These are phyloP conservation scores for Myotis lucifugus DNA, from an alignment of 2,113 vertebrate species.

Conservation along the genomic window DNA sequence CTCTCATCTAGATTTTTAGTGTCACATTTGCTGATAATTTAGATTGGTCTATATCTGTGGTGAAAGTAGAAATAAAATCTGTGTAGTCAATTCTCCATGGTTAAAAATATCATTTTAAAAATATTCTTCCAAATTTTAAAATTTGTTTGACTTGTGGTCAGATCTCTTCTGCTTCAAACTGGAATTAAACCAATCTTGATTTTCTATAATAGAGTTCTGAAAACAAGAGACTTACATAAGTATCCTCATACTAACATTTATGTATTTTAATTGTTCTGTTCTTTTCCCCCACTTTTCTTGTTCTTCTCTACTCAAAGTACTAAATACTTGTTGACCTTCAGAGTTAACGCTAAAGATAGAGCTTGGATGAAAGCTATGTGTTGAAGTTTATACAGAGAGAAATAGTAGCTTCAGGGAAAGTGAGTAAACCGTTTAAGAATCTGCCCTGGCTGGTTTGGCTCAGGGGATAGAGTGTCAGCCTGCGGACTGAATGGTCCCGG, in stretches of 20 bases:
- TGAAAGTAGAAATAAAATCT: slow-evolving; percentile 52
- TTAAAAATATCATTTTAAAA: not conserved
- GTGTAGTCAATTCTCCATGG: not conserved
- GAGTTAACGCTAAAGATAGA: not conserved
- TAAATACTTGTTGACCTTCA: not conserved
- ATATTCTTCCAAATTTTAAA: not conserved
- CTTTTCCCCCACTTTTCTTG: not conserved
- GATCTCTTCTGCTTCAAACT: slow-evolving; percentile 42
- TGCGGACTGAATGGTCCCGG: too few species aligned
- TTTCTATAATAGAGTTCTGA: slow-evolving; percentile 19
- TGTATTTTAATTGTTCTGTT: slow-evolving; percentile 32
- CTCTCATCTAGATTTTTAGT: slow-evolving; percentile 20
- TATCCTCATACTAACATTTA: slow-evolving; percentile 33
- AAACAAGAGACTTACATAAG: slow-evolving; percentile 9
- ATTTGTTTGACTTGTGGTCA: slow-evolving; percentile 13
- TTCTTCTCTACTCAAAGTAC: slow-evolving; percentile 6
- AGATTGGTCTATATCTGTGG: not conserved
- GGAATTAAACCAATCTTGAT: slow-evolving; percentile 27
- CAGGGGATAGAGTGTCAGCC: too few species aligned
- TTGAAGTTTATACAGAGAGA: not conserved
- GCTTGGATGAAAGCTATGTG: not conserved
- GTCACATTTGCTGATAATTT: slow-evolving; percentile 36
- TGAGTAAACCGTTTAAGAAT: slow-evolving; percentile 21
- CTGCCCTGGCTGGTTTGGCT: too few species aligned
- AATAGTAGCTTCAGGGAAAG: slow-evolving; percentile 17